Base-by-base conservation (phyloP, 2,797 vertebrate genomes). In the Phrynocephalus forsythii region DNA sequence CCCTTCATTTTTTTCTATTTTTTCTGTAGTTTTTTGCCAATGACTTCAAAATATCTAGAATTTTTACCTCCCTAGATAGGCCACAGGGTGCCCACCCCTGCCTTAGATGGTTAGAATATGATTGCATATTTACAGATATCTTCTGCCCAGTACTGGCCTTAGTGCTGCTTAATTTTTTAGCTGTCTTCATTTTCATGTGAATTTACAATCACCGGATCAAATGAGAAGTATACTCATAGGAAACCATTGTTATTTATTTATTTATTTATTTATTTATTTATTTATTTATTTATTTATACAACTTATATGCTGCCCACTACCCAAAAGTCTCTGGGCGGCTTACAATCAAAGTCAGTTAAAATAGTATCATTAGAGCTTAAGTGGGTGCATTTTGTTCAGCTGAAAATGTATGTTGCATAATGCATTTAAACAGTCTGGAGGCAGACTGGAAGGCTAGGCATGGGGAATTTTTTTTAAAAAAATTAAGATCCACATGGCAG, bases 141-240 rank as follows among this genome's bases (percentile, higher is more conserved):
- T 48, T 5, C 56, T 73, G 0, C 28, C 5, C 0, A 88, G 0
- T 18, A 33, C 4, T 68, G 52, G 81, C 11, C 15, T 66, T 15
- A 81, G 22, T 75, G 81, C 3, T 66, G 5, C 22, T 18, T 1
- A 50, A 66, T 16, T 11, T 67, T 78, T 63, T 76, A 50, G 20
- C 8, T 22, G 8, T 67, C 16, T 75, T 73, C 79, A 44, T 80
- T 85, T 85, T 50, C 48, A 78, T 85, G n/a, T 67, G 24, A 78
- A 50, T 7, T 8, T 33, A 79, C 28, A n/a, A n/a, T 67, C 8
- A 80, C 86, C 38, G 38, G 38, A 44, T 5, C 38, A 44, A 44
- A 44, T 44, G 33, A 33, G 33, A 33, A 33, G 33, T 44, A 44
- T 44, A 44, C 38, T 44, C 38, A 44, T 44, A 44, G 38, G 5